These are phyloP conservation scores for Paramuricea clavata DNA, from an alignment of 92 coral and sea anemone genomes.

Conservation along the genomic window DNA sequence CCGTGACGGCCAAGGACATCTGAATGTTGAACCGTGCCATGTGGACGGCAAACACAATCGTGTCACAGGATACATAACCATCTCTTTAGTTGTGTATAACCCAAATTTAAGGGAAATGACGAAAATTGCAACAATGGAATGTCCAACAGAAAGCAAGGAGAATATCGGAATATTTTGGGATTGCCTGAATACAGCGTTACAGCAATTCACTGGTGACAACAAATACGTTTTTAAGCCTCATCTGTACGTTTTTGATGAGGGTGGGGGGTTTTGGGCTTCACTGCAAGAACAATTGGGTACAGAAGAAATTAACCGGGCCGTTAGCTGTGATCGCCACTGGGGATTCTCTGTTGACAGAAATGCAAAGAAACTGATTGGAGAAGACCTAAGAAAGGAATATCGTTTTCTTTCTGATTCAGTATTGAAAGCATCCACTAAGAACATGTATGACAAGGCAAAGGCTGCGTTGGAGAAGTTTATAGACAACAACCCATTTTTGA, in stretches of 20 bases:
- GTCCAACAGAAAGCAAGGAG: conserved; percentile 68
- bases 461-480: conserved; percentile 57
- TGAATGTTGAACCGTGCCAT: conserved; percentile 65
- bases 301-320: conserved; percentile 68
- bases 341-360: conserved; percentile 70
- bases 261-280: conserved; percentile 74
- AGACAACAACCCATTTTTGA: conserved; percentile 61
- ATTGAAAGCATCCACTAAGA: conserved; percentile 55
- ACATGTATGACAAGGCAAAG: conserved; percentile 73
- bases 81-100: conserved; percentile 68
- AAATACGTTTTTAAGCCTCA: conserved; percentile 63
- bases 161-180: conserved; percentile 68
- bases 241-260: conserved; percentile 68
- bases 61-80: conserved; percentile 69
- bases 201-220: conserved; percentile 45
- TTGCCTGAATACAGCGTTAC: conserved; percentile 57
- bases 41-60: conserved; percentile 72
- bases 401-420: conserved; percentile 49
- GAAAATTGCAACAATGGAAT: conserved; percentile 69
- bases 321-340: conserved; percentile 73
- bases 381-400: conserved; percentile 63
- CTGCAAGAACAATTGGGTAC: conserved; percentile 60
- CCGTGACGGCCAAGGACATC: conserved; percentile 66
- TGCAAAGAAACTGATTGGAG: conserved; percentile 74
- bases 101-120: conserved; percentile 66